Base-by-base conservation (phyloP, 2,113 vertebrate species). In the Scatophagus argus region DNA sequence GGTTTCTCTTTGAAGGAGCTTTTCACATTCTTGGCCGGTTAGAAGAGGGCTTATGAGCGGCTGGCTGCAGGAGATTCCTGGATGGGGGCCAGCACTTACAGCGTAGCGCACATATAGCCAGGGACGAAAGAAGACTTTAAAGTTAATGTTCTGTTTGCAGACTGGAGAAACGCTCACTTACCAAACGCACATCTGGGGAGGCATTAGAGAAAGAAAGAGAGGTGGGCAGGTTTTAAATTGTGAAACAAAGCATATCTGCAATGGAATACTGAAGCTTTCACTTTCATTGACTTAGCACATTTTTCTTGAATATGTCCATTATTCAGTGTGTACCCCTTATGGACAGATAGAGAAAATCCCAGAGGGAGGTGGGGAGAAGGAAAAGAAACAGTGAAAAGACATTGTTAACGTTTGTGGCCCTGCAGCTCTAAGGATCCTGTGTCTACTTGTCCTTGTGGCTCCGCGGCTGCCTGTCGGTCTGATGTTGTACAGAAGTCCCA, bases 11-110 rank as follows among this genome's bases (percentile, higher is more conserved):
- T 83, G 87, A 92, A 88, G 84, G 89, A 82, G 87, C 74, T 77
- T 90, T 93, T 73, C 90, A 78, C 91, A 93, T 93, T 93, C 93
- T 91, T 92, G 89, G 90, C 89, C 27, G 67, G 81, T 88, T 89
- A 81, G 85, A 62, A 73, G 82, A 59, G 85, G 74, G 86, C 90
- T 90, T 91, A 90, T 88, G 83, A 91, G 80, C 47, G 52, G 74
- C 87, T 56, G 82, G 83, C 88, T 91, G 85, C 79, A 73, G 82
- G 84, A 93, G 87, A 90, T 89, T 91, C 81, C 90, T 94, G 94
- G 93, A 88, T 23, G 1, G 5, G 19, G 56, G 90, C 93, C 94
- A 94, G 82, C 56, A 55, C 82, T 90, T 91, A 83, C 79, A 91
- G 83, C 81, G 77, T 78, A 67, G 43, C 51, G 75, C 68, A 74